Evolutionary conservation across 2,113 vertebrate genomes (phyloP).

Genomic region (Clarias magur): DNA sequence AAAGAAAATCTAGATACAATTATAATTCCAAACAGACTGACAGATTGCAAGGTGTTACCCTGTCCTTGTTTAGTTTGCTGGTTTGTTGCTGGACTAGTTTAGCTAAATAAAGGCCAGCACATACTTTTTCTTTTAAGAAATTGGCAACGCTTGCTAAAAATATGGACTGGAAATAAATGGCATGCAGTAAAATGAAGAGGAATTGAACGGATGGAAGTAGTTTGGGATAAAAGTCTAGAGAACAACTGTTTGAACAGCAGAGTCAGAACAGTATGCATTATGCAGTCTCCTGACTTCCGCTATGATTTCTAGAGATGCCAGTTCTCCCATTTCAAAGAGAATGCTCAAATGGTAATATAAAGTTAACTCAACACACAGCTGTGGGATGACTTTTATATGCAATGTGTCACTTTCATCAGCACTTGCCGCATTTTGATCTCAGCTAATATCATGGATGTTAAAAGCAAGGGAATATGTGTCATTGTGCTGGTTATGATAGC

Average conservation of each 20-base stretch:
- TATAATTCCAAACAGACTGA: slow-evolving; percentile 13
- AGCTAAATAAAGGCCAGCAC: not conserved
- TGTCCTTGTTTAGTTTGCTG: slow-evolving; percentile 6
- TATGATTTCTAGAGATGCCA: slow-evolving; percentile 74
- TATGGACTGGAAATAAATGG: slow-evolving; percentile 38
- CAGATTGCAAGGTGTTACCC: not conserved
- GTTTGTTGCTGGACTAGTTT: not conserved
- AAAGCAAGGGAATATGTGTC: slow-evolving; percentile 53
- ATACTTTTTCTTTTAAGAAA: not conserved
- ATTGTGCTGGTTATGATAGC: slow-evolving; percentile 45
- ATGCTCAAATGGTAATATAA: slow-evolving; percentile 72
- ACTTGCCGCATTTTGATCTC: slow-evolving; percentile 68
- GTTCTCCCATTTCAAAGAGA: slow-evolving; percentile 74
- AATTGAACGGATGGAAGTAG: slow-evolving; percentile 56
- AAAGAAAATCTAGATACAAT: not conserved
- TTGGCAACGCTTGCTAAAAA: slow-evolving; percentile 17
- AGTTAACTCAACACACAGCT: slow-evolving; percentile 76
- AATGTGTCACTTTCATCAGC: slow-evolving; percentile 64
- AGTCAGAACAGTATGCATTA: slow-evolving; percentile 66
- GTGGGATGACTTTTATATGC: slow-evolving; percentile 70
- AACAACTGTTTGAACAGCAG: slow-evolving; percentile 66
- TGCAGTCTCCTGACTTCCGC: slow-evolving; percentile 67
- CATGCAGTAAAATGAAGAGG: slow-evolving; percentile 54
- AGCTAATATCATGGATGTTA: slow-evolving; percentile 56
- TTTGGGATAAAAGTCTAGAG: slow-evolving; percentile 58